phyloP scores from a whole-genome alignment of 2,888 invertebrate genomes.

The Erebia palarica region DNA sequence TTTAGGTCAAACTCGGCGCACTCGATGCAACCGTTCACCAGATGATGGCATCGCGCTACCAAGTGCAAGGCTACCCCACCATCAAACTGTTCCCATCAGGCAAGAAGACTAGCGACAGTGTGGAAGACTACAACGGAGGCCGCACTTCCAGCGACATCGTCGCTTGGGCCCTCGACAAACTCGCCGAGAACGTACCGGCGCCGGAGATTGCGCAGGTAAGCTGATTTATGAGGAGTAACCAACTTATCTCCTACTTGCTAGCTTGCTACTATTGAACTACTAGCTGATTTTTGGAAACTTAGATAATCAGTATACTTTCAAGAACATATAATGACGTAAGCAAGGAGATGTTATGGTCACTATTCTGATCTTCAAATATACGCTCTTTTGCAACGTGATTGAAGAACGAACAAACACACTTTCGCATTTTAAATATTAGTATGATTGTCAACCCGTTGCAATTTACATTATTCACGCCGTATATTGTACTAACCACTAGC shows the following conservation, averaged over 20 bases:
- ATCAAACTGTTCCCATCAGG: constrained; percentile 95
- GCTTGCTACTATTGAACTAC: no score
- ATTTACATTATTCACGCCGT: no score
- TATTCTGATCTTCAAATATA: no score
- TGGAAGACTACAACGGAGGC: constrained; percentile 95
- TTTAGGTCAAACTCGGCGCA: constrained; percentile 93
- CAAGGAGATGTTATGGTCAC: no score
- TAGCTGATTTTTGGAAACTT: no score
- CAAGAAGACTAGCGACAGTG: constrained; percentile 86
- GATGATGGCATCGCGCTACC: constrained; percentile 90
- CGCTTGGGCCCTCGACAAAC: constrained; percentile 92
- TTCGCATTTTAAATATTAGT: no score
- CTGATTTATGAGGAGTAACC: neutral
- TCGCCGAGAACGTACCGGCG: constrained; percentile 92
- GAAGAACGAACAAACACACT: no score
- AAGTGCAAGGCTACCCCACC: constrained; percentile 97
- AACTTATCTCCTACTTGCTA: neutral
- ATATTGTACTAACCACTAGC: no score
- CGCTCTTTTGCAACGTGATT: neutral
- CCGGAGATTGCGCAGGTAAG: constrained; percentile 92
- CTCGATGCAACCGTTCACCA: constrained; percentile 97
- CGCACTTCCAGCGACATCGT: constrained; percentile 95
- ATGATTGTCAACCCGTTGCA: no score
- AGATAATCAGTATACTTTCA: no score
- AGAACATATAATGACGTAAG: no score